These are phyloP conservation scores for Sesamia inferens DNA, from an alignment of 2,888 invertebrate species.

Conservation along the genomic window DNA sequence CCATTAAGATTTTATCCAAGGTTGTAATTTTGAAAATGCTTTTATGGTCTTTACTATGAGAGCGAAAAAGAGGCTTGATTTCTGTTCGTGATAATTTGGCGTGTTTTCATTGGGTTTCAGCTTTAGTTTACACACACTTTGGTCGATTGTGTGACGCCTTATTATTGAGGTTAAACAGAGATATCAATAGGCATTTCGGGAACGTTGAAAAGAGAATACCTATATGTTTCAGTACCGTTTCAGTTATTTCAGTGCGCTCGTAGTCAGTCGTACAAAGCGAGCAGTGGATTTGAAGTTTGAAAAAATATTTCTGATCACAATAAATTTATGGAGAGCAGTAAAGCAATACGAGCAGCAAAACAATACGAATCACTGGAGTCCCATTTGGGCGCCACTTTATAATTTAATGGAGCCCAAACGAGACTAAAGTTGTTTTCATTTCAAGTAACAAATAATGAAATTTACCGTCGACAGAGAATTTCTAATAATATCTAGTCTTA, in stretches of 20 bases:
- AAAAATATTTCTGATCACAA: not conserved
- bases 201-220: conserved; percentile 23
- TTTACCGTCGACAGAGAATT: not conserved
- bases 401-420: conserved; percentile 14
- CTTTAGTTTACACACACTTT: not conserved
- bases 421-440: not conserved
- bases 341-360: not conserved
- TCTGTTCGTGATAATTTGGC: not conserved
- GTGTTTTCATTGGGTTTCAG: conserved; percentile 21
- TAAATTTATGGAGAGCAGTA: not conserved
- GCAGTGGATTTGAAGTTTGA: not conserved
- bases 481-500: not conserved
- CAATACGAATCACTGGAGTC: not conserved
- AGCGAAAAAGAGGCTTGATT: conserved; percentile 18
- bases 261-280: not conserved
- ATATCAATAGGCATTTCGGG: not conserved
- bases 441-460: not conserved
- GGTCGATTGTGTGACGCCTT: conserved; percentile 4
- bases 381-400: conserved; percentile 13
- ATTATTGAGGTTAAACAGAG: conserved; percentile 44
- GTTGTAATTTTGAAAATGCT: conserved; percentile 1
- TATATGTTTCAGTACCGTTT: conserved; percentile 1
- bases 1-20: not conserved
- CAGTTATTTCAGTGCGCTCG: not conserved
- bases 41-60: conserved; percentile 1